Evolutionary conservation across 1,140 invertebrate genomes (phyloP).

Genomic region (Triops cancriformis): DNA sequence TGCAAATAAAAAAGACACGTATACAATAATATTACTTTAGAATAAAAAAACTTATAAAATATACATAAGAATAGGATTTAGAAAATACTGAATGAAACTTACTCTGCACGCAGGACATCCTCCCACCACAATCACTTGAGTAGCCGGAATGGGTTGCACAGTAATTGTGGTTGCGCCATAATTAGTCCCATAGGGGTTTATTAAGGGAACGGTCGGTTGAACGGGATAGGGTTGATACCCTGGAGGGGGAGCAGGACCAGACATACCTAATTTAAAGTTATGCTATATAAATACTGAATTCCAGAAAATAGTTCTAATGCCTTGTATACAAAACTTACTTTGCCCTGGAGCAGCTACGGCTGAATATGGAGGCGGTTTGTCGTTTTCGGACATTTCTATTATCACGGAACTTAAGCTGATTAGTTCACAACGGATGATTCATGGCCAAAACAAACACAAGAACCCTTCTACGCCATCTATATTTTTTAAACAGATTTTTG

Average conservation of each 20-base stretch:
- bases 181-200: constrained; percentile 26
- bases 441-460: no score
- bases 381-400: background rate
- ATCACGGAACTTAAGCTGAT: background rate
- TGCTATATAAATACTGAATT: background rate
- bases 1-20: no score
- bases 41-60: no score
- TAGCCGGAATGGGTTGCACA: constrained; percentile 36
- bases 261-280: background rate
- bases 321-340: background rate
- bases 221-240: background rate
- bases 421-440: background rate
- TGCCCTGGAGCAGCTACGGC: background rate
- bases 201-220: background rate
- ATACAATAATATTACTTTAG: no score
- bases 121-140: constrained; percentile 61
- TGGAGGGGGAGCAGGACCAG: background rate
- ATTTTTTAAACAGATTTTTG: no score
- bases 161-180: constrained; percentile 31
- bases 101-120: constrained; percentile 72
- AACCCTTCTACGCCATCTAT: no score
- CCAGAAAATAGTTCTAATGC: background rate
- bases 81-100: constrained; percentile 30
- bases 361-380: background rate
- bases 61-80: background rate